A percentile compares a stretch with the other conserved stretches of the same genome.
Evolutionary conservation across 2,113 vertebrate species (phyloP).

Genomic region (Loxodonta africana): DNA sequence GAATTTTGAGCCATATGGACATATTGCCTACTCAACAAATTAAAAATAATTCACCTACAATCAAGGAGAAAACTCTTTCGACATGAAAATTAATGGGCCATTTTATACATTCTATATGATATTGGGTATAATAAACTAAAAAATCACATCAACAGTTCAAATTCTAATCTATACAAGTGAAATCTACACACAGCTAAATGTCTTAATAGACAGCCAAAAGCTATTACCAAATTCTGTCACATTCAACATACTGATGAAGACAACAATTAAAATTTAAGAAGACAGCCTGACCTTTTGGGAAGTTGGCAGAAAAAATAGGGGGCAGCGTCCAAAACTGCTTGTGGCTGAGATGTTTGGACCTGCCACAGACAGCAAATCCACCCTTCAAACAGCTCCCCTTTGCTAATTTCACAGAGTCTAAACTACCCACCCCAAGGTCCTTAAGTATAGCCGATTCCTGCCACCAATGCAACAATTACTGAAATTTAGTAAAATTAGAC

Average conservation of each 20-base stretch:
- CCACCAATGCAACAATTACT: background rate
- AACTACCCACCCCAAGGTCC: background rate
- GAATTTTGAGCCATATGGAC: background rate
- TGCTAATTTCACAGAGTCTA: background rate
- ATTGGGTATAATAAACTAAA: background rate
- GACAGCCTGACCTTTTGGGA: constrained; percentile 3
- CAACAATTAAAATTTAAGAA: constrained; percentile 36
- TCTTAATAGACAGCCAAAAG: constrained; percentile 26
- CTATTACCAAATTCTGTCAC: constrained; percentile 52
- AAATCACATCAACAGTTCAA: constrained; percentile 34
- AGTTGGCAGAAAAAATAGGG: background rate
- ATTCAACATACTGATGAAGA: constrained; percentile 47
- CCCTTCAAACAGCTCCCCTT: background rate
- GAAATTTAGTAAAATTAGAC: background rate
- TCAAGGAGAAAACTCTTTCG: constrained; percentile 48
- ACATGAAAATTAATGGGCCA: constrained; percentile 12
- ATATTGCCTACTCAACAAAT: background rate
- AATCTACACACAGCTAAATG: constrained; percentile 9
- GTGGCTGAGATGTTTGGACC: background rate
- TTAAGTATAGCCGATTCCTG: background rate
- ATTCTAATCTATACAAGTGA: constrained; percentile 1
- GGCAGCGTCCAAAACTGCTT: constrained; percentile 22
- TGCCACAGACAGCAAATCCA: background rate
- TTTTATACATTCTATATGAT: background rate
- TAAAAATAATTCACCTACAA: background rate